These are phyloP conservation scores for Silurus glanis DNA, from an alignment of 2,113 vertebrate species.

Conservation along the genomic window DNA sequence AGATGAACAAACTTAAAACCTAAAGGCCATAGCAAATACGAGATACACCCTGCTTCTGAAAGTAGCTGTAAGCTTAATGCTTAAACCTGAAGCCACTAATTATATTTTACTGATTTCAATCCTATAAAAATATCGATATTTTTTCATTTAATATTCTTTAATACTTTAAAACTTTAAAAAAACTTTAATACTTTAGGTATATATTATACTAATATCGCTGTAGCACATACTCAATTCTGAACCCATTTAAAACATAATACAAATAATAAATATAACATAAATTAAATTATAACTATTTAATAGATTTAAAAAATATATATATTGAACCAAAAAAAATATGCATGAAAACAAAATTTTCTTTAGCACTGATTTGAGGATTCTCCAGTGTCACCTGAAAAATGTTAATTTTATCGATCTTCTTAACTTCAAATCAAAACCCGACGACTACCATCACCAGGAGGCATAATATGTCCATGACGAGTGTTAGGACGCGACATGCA, in stretches of 20 bases:
- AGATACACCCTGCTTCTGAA: neutral
- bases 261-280: neutral
- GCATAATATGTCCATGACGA: conserved; percentile 39
- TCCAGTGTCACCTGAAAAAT: neutral
- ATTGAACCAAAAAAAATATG: neutral
- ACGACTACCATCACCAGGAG: conserved; percentile 18
- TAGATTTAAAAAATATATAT: too few species aligned
- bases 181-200: too few species aligned
- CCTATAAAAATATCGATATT: neutral
- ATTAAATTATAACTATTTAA: too few species aligned
- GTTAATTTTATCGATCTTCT: neutral
- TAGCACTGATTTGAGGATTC: neutral
- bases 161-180: neutral
- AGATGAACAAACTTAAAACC: neutral
- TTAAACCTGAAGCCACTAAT: neutral
- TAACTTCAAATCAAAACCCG: conserved; percentile 14
- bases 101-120: neutral
- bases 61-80: neutral
- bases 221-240: neutral
- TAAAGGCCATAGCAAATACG: neutral
- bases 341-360: too few species aligned
- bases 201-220: too few species aligned
- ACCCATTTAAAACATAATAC: neutral
- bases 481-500: conserved; percentile 52
- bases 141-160: neutral